Conservation (phyloP, 2,797 vertebrate genomes). For the Hafferia zeledoni region DNA sequence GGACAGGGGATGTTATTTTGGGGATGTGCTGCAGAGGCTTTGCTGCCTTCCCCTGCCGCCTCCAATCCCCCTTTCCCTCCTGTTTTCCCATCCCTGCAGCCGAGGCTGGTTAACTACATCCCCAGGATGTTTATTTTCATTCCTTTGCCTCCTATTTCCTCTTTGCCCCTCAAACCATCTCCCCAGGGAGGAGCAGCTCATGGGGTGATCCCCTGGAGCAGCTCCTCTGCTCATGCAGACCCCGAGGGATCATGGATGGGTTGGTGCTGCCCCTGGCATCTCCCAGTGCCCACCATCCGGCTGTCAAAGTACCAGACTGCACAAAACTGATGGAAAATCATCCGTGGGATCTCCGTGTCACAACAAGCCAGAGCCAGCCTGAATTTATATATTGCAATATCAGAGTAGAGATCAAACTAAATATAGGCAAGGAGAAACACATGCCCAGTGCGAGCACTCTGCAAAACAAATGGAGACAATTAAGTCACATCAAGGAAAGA, state of each 20-base stretch:
- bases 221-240: neutral
- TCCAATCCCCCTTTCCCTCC: neutral
- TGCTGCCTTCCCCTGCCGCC: neutral
- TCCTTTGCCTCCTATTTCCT: neutral
- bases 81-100: neutral
- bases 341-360: neutral
- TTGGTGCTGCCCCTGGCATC: neutral
- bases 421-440: neutral
- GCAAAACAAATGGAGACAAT: slow-evolving; percentile 11
- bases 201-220: neutral
- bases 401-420: slow-evolving; percentile 4
- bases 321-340: accelerated
- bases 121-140: neutral
- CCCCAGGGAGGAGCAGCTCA: neutral
- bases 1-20: neutral
- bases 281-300: neutral
- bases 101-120: neutral
- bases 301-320: neutral
- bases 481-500: slow-evolving; percentile 23
- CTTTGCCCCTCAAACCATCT: neutral
- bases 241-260: accelerated
- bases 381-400: neutral
- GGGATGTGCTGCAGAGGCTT: neutral
- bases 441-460: neutral
- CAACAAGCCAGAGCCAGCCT: neutral